These are phyloP conservation scores for Trinectes maculatus DNA, from an alignment of 2,113 vertebrate genomes.

Conservation along the genomic window DNA sequence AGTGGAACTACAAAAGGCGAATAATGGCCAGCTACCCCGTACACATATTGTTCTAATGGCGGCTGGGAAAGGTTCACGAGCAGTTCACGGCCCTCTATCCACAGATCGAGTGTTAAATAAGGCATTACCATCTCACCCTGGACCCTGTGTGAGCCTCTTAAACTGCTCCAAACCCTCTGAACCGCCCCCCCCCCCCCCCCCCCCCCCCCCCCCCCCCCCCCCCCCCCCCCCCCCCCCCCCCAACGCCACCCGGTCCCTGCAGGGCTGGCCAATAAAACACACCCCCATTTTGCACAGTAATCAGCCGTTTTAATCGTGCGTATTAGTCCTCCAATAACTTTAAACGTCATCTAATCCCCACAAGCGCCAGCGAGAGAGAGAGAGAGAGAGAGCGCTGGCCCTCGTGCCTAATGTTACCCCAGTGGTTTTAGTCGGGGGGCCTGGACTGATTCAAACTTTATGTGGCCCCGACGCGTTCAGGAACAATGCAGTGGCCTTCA, in stretches of 20 bases:
- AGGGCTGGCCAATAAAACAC: constrained; percentile 67
- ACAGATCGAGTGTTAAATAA: constrained; percentile 78
- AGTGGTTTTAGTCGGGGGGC: constrained; percentile 67
- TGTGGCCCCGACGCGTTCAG: constrained; percentile 55
- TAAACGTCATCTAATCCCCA: constrained; percentile 80
- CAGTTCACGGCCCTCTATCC: constrained; percentile 75
- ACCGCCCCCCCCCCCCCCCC: constrained; percentile 2
- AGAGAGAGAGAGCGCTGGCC: constrained; percentile 61
- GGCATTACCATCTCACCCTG: constrained; percentile 70
- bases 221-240: constrained; percentile 12
- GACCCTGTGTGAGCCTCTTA: constrained; percentile 55
- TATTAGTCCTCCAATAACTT: constrained; percentile 79
- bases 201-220: constrained; percentile 13
- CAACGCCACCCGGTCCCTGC: constrained; percentile 22
- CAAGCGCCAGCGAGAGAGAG: constrained; percentile 68
- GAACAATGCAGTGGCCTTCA: constrained; percentile 60
- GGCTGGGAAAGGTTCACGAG: constrained; percentile 68
- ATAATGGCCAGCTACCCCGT: constrained; percentile 33
- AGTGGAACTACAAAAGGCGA: constrained; percentile 38
- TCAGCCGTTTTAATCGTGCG: constrained; percentile 76
- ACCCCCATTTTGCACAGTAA: constrained; percentile 68
- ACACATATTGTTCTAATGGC: constrained; percentile 61
- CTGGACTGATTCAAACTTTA: constrained; percentile 76
- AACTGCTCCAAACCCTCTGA: constrained; percentile 46
- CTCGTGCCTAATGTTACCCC: constrained; percentile 76